phyloP scores from a whole-genome alignment of 1,140 invertebrate genomes.

The Pinna nobilis region DNA sequence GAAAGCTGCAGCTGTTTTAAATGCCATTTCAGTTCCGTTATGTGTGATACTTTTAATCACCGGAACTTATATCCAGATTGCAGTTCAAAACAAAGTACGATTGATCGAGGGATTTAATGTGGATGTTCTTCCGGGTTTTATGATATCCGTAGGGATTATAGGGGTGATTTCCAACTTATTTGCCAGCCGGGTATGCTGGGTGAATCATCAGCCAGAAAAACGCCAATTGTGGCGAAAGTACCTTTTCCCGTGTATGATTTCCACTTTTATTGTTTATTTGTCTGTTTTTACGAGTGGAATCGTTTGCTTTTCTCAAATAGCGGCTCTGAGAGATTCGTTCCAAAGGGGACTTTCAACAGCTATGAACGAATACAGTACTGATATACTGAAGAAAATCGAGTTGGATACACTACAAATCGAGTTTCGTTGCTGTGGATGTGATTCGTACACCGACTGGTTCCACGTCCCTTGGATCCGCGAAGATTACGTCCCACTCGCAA shows the following conservation, averaged over 20 bases:
- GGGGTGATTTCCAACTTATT: constrained; percentile 37
- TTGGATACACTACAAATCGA: constrained; percentile 62
- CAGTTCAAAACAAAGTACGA: constrained; percentile 38
- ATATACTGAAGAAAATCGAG: constrained; percentile 45
- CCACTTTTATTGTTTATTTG: constrained; percentile 31
- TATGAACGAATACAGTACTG: constrained; percentile 51
- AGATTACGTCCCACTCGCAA: no score
- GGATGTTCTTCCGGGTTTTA: constrained; percentile 39
- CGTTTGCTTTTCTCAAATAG: constrained; percentile 48
- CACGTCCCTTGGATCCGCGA: constrained; percentile 9
- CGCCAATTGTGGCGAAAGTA: constrained; percentile 31
- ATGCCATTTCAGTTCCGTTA: constrained; percentile 32
- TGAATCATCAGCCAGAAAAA: constrained; percentile 26
- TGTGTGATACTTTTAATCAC: constrained; percentile 37
- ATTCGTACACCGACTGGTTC: constrained; percentile 62
- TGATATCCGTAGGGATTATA: constrained; percentile 42
- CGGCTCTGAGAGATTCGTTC: constrained; percentile 42
- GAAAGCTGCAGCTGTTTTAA: constrained; percentile 14
- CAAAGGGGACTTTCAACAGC: constrained; percentile 43
- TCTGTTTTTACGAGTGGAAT: constrained; percentile 42
- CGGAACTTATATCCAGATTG: constrained; percentile 36
- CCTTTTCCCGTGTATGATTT: constrained; percentile 37
- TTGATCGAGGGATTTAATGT: constrained; percentile 50
- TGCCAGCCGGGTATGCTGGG: constrained; percentile 42
- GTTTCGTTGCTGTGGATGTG: constrained; percentile 64